These are phyloP conservation scores for Hetaerina titia DNA, from an alignment of 2,888 invertebrate genomes.

Conservation along the genomic window DNA sequence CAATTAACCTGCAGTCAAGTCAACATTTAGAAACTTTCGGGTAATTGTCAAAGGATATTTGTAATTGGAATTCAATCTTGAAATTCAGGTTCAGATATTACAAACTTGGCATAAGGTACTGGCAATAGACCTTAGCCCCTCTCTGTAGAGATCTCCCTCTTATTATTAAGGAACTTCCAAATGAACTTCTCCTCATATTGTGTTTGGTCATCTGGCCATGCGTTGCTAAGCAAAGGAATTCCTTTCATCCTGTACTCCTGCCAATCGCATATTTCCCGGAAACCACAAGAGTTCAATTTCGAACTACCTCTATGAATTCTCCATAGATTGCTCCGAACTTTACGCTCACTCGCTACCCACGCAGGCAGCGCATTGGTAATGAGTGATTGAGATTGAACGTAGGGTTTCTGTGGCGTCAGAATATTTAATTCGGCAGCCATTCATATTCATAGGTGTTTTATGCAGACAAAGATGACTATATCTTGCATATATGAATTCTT, in stretches of 20 bases:
- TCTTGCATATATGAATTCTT: too few relatives aligned
- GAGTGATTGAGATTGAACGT: not conserved
- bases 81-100: too few relatives aligned
- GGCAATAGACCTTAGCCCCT: too few relatives aligned
- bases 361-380: not conserved
- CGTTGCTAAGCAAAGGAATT: too few relatives aligned
- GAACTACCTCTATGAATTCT: not conserved
- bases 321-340: not conserved
- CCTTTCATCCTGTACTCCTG: not conserved
- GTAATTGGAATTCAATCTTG: too few relatives aligned
- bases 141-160: not conserved
- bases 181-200: not conserved
- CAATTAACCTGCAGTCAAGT: too few relatives aligned
- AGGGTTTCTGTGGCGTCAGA: not conserved
- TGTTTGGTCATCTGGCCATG: not conserved
- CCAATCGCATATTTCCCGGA: not conserved
- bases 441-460: too few relatives aligned
- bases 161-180: not conserved
- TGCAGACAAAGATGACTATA: too few relatives aligned
- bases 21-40: too few relatives aligned
- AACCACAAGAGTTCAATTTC: not conserved
- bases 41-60: too few relatives aligned
- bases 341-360: not conserved
- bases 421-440: too few relatives aligned
- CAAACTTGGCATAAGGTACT: too few relatives aligned